phyloP scores from a whole-genome alignment of 2,888 invertebrate species.

The Caenorhabditis imperialis region DNA sequence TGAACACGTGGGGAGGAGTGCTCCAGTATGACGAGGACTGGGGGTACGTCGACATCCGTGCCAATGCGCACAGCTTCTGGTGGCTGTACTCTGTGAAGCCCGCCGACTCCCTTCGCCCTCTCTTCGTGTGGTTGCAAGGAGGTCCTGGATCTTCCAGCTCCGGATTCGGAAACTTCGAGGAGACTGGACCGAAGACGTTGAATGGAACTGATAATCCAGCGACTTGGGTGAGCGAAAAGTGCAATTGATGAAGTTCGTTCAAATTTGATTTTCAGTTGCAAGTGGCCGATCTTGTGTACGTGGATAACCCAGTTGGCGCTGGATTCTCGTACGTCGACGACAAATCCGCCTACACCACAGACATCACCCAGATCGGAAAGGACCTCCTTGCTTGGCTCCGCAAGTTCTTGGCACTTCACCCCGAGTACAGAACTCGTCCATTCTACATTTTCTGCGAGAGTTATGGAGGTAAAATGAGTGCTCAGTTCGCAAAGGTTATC shows the following conservation, averaged over 20 bases:
- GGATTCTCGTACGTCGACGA: constrained; percentile 85
- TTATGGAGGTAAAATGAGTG: constrained; percentile 93
- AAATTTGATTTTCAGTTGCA: constrained; percentile 82
- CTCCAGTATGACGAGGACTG: constrained; percentile 65
- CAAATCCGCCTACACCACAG: constrained; percentile 71
- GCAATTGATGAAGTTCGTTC: too few relatives aligned
- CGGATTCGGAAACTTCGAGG: constrained; percentile 89
- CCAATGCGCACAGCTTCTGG: constrained; percentile 73
- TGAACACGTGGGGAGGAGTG: constrained; percentile 64
- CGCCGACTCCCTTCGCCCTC: constrained; percentile 81
- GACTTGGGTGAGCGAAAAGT: constrained; percentile 86
- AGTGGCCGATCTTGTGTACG: constrained; percentile 87
- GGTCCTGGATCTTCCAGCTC: constrained; percentile 89
- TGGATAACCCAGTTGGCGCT: constrained; percentile 91
- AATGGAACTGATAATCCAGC: constrained; percentile 84
- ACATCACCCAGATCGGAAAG: constrained; percentile 81
- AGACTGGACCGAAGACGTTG: constrained; percentile 86
- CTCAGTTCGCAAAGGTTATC: constrained; percentile 84
- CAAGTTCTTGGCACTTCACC: constrained; percentile 83
- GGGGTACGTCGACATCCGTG: constrained; percentile 60
- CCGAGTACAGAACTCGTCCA: constrained; percentile 85
- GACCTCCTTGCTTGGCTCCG: constrained; percentile 87
- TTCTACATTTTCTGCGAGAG: constrained; percentile 91
- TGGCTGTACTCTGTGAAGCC: constrained; percentile 85
- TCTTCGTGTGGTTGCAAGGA: constrained; percentile 89